phyloP scores from a whole-genome alignment of 2,888 invertebrate species.

The Xanthia icteritia region DNA sequence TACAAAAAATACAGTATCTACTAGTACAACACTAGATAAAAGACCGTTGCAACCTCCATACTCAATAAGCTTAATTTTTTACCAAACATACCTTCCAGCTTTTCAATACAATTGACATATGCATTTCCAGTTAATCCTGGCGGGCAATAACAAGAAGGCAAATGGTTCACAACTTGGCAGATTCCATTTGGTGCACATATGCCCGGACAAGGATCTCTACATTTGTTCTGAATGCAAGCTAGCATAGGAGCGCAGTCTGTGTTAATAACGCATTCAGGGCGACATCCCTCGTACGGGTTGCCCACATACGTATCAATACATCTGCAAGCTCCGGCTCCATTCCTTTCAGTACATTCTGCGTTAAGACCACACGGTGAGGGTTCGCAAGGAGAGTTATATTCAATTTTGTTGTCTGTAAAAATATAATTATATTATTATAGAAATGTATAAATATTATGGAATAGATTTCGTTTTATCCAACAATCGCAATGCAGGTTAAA shows the following conservation, averaged over 20 bases:
- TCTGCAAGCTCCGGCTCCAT: slow-evolving; percentile 93
- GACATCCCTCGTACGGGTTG: slow-evolving; percentile 91
- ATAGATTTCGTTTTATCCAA: neutral
- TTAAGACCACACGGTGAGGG: slow-evolving; percentile 93
- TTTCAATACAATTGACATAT: slow-evolving; percentile 91
- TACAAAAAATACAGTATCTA: neutral
- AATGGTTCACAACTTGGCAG: slow-evolving; percentile 94
- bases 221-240: slow-evolving; percentile 94
- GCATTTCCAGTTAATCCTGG: slow-evolving; percentile 93
- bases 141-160: slow-evolving; percentile 93
- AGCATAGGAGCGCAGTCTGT: slow-evolving; percentile 93
- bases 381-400: slow-evolving; percentile 91
- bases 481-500: neutral
- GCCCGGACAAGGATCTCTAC: slow-evolving; percentile 95
- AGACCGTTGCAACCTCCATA: slow-evolving; percentile 6
- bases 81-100: slow-evolving; percentile 78
- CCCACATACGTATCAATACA: slow-evolving; percentile 91
- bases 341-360: slow-evolving; percentile 91
- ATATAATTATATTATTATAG: slow-evolving; percentile 50
- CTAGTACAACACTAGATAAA: neutral
- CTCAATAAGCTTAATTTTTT: neutral
- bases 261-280: slow-evolving; percentile 95
- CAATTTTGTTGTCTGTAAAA: slow-evolving; percentile 80
- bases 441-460: neutral
- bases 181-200: slow-evolving; percentile 93